These are phyloP conservation scores for Caloenas nicobarica DNA, from an alignment of 2,113 vertebrate genomes.

Conservation along the genomic window DNA sequence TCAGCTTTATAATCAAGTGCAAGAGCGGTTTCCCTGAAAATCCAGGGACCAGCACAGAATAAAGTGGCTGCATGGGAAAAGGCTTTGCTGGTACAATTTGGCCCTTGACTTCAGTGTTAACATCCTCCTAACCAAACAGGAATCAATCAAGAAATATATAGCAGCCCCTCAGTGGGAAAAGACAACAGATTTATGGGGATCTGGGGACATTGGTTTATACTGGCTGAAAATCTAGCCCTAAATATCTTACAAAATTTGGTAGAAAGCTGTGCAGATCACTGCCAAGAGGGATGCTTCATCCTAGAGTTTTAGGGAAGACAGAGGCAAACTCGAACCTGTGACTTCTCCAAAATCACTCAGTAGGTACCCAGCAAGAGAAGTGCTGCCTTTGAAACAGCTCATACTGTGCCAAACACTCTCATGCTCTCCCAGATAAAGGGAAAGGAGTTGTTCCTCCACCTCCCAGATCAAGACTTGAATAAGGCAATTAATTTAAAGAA, in stretches of 20 bases:
- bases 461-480: conserved; percentile 1
- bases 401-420: not conserved
- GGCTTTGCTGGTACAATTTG: not conserved
- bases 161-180: not conserved
- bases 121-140: not conserved
- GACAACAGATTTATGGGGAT: not conserved
- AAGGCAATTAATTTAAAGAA: conserved; percentile 32
- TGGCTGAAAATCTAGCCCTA: not conserved
- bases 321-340: not conserved
- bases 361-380: not conserved
- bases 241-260: not conserved
- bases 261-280: not conserved
- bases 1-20: not conserved
- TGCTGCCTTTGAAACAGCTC: not conserved
- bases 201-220: not conserved
- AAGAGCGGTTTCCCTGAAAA: not conserved
- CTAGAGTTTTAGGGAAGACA: not conserved
- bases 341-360: not conserved
- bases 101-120: not conserved
- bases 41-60: not conserved
- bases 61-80: not conserved
- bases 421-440: not conserved
- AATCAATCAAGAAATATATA: not conserved
- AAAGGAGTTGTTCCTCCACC: not conserved
- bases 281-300: not conserved